These are phyloP conservation scores for Cydia strobilella DNA, from an alignment of 1,140 invertebrate species.

Conservation along the genomic window DNA sequence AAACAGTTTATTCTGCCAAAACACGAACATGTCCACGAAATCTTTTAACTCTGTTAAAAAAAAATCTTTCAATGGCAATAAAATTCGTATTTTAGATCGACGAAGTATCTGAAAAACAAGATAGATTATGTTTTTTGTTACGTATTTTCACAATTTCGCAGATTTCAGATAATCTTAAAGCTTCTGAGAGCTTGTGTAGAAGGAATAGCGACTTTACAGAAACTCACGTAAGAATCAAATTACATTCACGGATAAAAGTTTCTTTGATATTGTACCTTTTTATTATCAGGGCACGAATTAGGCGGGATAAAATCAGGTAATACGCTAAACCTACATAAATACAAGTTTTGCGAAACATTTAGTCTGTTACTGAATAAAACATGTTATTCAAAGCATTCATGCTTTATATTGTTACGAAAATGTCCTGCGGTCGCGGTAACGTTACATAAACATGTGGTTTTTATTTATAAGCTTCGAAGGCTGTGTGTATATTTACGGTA, in stretches of 20 bases:
- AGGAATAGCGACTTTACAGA: not conserved
- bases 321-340: not conserved
- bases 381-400: not conserved
- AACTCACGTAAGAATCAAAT: not conserved
- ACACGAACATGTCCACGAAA: not conserved
- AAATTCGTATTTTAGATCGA: not conserved
- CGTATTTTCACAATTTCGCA: constrained; percentile 14
- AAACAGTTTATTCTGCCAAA: not conserved
- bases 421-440: not conserved
- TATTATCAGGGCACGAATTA: constrained; percentile 8
- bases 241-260: not conserved
- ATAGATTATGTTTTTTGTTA: constrained; percentile 2
- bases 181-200: not conserved
- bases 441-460: constrained; percentile 1
- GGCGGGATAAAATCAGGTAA: constrained; percentile 1
- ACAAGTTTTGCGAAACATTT: not conserved
- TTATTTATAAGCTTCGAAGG: constrained; percentile 3
- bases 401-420: not conserved
- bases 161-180: constrained; percentile 1
- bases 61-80: not conserved
- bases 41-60: not conserved
- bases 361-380: not conserved
- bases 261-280: not conserved
- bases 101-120: constrained; percentile 9
- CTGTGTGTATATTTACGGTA: not conserved